Evolutionary conservation across 2,888 invertebrate genomes (phyloP), one percentile per base, ranked within the genome.

Genomic region (Polyploca ridens): DNA sequence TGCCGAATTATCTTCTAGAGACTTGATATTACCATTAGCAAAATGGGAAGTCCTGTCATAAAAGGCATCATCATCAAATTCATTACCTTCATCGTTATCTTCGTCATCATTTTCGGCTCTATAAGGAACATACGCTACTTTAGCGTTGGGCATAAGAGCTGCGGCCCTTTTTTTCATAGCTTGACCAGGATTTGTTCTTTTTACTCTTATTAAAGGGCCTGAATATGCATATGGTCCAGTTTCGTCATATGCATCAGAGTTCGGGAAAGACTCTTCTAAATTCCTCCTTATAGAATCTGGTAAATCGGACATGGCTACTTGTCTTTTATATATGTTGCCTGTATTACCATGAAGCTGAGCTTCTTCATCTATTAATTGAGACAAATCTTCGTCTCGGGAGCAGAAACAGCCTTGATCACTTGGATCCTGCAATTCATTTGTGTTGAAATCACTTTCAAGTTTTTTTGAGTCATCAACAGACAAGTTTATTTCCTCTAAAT

Each of bases 1-100:
- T 5, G 38, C 5, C 19, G 62, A 33, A 38, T 74, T 74, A n/a
- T 78, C 74, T 64, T 79, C 74, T 19, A 72, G 62, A 38, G 66
- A 74, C 69, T 75, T 74, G 1, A 61, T 61, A 62, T 81, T 83
- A 65, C 63, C 73, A 63, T 86, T 83, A 19, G 78, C 85, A 60
- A 87, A 84, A 71, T 86, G 88, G 8, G 90, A 85, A 58, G 87
- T 84, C 7, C 89, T 84, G 69, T 94, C 94, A 71, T 91, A 93
- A 75, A 94, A 93, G 11, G 91, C 91, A 69, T 94, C 91, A 68
- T 94, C 91, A 62, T 94, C 91, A 73, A 93, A 94, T 78, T 94
- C 94, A 73, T 88, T 92, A 8, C 91, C 91, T 82, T 94, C 94
- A 44, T 93, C 90, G 66, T 88, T 92, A 62, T 91, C 93, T 69